Evolutionary conservation across 2,113 vertebrate species (phyloP).

Genomic region (Setophaga petechia): DNA sequence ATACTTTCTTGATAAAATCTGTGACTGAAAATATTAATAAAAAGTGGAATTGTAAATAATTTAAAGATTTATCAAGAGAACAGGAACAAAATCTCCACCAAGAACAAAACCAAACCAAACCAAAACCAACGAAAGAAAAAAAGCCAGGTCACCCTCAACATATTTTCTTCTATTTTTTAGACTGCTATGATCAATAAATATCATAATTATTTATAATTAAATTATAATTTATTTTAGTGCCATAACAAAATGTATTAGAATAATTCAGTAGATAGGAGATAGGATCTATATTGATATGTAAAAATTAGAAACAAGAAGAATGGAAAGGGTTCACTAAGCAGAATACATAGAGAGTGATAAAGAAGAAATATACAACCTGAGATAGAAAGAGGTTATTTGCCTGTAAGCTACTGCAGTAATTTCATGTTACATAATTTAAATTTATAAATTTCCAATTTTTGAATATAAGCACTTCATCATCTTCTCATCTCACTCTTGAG

Average conservation of each 20-base stretch:
- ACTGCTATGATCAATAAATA: not conserved
- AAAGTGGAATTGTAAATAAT: not conserved
- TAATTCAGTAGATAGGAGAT: not conserved
- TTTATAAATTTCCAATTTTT: not conserved
- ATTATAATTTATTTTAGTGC: not conserved
- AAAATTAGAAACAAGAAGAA: not conserved
- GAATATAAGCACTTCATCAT: not conserved
- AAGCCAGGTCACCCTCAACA: fast-evolving
- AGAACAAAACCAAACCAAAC: not conserved
- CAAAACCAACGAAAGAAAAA: not conserved
- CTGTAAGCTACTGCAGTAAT: not conserved
- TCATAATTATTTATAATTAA: not conserved
- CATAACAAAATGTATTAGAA: not conserved
- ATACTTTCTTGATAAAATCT: not conserved
- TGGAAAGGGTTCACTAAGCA: not conserved
- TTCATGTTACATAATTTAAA: not conserved
- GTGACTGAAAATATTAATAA: not conserved
- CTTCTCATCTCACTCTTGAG: not conserved
- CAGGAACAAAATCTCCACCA: not conserved
- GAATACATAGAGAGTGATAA: not conserved
- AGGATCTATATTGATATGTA: not conserved
- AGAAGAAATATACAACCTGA: not conserved
- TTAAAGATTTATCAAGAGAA: not conserved
- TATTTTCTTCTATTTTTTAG: not conserved
- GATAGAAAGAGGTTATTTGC: not conserved